Percentiles rank a stretch among this genome's conserved stretches.
Evolutionary conservation across 1,140 invertebrate species (phyloP).

Genomic region (Phenacoccus solenopsis): DNA sequence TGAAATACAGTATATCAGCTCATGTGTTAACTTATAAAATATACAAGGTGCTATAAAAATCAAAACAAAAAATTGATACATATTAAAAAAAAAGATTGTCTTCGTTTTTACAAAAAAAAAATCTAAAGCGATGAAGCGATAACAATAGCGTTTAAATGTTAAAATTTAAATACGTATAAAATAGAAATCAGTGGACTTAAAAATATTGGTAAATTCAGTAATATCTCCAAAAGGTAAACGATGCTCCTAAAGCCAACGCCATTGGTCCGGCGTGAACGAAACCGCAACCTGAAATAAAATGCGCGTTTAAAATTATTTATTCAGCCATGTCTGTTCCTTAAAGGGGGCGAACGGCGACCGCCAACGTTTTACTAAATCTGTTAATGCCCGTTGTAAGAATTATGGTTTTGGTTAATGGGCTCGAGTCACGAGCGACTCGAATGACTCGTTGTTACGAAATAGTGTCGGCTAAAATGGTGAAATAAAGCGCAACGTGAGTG

Average conservation of each 20-base stretch:
- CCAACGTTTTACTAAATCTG: neutral
- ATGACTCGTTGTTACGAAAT: neutral
- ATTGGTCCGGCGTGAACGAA: neutral
- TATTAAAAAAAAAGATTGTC: neutral
- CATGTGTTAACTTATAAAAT: neutral
- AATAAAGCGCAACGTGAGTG: too few relatives aligned
- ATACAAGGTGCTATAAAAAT: neutral
- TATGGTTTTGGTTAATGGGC: neutral
- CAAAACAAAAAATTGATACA: neutral
- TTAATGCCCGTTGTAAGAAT: neutral
- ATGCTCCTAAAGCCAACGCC: neutral
- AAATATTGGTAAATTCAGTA: constrained; percentile 2
- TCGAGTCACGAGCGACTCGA: neutral
- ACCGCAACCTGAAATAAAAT: neutral
- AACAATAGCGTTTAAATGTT: neutral
- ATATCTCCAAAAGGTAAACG: neutral
- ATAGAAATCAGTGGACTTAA: neutral
- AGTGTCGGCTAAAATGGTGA: too few relatives aligned
- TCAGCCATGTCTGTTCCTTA: too few relatives aligned
- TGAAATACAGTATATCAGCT: neutral
- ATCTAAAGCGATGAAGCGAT: neutral
- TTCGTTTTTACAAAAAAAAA: neutral
- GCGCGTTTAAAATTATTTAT: too few relatives aligned
- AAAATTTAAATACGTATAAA: neutral
- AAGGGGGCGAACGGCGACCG: neutral